Evolutionary conservation across 2,797 vertebrate species (phyloP).

Genomic region (Champsocephalus gunnari): DNA sequence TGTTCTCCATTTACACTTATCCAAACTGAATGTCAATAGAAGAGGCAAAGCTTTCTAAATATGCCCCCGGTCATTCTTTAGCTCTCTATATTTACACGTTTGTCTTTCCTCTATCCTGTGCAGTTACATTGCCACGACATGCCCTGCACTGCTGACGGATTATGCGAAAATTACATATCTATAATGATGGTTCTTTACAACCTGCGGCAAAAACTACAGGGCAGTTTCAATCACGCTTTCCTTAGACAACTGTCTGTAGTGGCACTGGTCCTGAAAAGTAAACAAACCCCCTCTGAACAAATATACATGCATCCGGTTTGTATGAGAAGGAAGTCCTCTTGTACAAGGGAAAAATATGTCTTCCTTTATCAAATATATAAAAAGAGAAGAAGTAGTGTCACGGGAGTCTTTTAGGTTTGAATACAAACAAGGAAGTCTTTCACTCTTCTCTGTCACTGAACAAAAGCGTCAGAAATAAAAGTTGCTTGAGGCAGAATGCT

Average conservation of each 20-base stretch:
- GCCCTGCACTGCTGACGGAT: slow-evolving; percentile 54
- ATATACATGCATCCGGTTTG: slow-evolving; percentile 52
- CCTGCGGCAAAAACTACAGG: slow-evolving; percentile 40
- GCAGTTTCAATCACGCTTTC: slow-evolving; percentile 55
- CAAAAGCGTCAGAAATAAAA: slow-evolving; percentile 62
- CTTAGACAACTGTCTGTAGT: slow-evolving; percentile 42
- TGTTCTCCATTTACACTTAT: slow-evolving; percentile 44
- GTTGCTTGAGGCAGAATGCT: slow-evolving; percentile 61
- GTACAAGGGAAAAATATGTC: slow-evolving; percentile 15
- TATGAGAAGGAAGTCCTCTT: slow-evolving; percentile 58
- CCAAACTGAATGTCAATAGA: slow-evolving; percentile 50
- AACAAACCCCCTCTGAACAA: slow-evolving; percentile 53
- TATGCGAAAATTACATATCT: slow-evolving; percentile 56
- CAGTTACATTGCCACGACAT: slow-evolving; percentile 52
- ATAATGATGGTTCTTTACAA: slow-evolving; percentile 41
- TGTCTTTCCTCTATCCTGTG: slow-evolving; percentile 39
- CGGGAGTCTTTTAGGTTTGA: slow-evolving; percentile 41
- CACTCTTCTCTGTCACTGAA: slow-evolving; percentile 51
- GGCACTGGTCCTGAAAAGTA: slow-evolving; percentile 43
- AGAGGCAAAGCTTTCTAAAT: slow-evolving; percentile 52
- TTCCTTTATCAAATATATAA: slow-evolving; percentile 36
- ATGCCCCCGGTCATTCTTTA: slow-evolving; percentile 27
- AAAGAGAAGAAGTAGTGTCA: slow-evolving; percentile 30
- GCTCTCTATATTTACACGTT: slow-evolving; percentile 43
- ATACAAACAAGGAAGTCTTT: slow-evolving; percentile 50